These are phyloP conservation scores for Microcaecilia unicolor DNA, from an alignment of 2,797 vertebrate species.

Conservation along the genomic window DNA sequence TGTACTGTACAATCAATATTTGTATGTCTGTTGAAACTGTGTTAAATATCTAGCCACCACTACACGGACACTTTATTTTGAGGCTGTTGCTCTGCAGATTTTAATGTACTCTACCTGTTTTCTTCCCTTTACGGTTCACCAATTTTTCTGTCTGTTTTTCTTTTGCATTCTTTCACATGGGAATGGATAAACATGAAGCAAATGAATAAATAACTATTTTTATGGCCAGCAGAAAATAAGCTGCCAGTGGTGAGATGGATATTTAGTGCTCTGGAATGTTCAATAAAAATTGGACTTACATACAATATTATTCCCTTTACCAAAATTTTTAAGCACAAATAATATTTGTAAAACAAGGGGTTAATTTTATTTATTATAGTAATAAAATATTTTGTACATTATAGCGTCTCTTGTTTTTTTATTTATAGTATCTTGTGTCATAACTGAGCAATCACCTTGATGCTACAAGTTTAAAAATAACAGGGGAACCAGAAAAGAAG, in stretches of 20 bases:
- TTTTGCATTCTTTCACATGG: slow-evolving; percentile 44
- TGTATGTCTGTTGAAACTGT: slow-evolving; percentile 33
- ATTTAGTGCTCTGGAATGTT: slow-evolving; percentile 31
- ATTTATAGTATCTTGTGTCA: not conserved
- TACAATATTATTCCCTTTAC: slow-evolving; percentile 42
- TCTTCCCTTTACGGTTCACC: slow-evolving; percentile 32
- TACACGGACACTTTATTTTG: slow-evolving; percentile 40
- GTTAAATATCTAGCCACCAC: slow-evolving; percentile 22
- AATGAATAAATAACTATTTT: slow-evolving; percentile 50
- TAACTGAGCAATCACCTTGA: too few relatives aligned
- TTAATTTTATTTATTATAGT: slow-evolving; percentile 70
- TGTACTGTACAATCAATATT: slow-evolving; percentile 17
- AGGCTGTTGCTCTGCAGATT: slow-evolving; percentile 39
- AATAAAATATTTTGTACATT: slow-evolving; percentile 86
- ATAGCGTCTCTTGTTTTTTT: slow-evolving; percentile 26
- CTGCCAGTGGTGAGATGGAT: slow-evolving; percentile 38
- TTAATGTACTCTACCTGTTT: slow-evolving; percentile 31
- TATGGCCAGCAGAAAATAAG: slow-evolving; percentile 54
- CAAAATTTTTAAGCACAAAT: slow-evolving; percentile 73
- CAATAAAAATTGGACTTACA: slow-evolving; percentile 30
- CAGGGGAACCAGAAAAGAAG: too few relatives aligned
- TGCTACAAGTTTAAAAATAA: too few relatives aligned
- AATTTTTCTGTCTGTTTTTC: slow-evolving; percentile 28
- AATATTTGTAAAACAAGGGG: slow-evolving; percentile 63
- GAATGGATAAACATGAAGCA: slow-evolving; percentile 45